These are phyloP conservation scores for Tetraneura akinire DNA, from an alignment of 1,140 invertebrate species.

Conservation along the genomic window DNA sequence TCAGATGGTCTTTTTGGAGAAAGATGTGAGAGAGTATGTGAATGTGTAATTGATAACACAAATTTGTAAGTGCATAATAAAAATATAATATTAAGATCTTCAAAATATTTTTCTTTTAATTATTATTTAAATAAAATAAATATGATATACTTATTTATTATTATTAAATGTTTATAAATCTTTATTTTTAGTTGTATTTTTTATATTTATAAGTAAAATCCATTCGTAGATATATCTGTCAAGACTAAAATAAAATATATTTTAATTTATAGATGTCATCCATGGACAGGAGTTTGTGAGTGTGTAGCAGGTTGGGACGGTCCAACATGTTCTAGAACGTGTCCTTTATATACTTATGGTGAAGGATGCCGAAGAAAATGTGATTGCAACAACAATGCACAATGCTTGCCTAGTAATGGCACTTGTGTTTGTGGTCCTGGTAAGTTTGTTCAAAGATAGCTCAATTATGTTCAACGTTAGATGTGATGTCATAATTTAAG, in stretches of 20 bases:
- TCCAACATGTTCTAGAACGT: constrained; percentile 75
- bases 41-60: constrained; percentile 74
- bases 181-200: too few species aligned
- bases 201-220: too few species aligned
- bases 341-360: constrained; percentile 80
- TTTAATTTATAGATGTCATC: constrained; percentile 73
- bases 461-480: too few species aligned
- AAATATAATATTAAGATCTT: too few species aligned
- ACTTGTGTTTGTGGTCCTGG: constrained; percentile 79
- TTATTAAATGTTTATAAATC: too few species aligned
- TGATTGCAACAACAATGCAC: constrained; percentile 83
- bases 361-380: constrained; percentile 76
- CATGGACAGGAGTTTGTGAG: constrained; percentile 81
- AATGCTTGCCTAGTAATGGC: constrained; percentile 83
- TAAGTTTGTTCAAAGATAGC: constrained; percentile 55
- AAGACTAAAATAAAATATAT: background rate
- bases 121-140: too few species aligned
- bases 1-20: constrained; percentile 68
- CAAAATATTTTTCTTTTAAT: too few species aligned
- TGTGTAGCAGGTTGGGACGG: constrained; percentile 90
- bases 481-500: too few species aligned
- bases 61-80: constrained; percentile 62
- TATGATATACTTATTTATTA: too few species aligned
- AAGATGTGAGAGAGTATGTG: constrained; percentile 73
- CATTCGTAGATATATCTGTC: too few species aligned